Evolutionary conservation across 1,140 invertebrate genomes (phyloP), one percentile per base, ranked within the genome.

Genomic region (Danaus plexippus): DNA sequence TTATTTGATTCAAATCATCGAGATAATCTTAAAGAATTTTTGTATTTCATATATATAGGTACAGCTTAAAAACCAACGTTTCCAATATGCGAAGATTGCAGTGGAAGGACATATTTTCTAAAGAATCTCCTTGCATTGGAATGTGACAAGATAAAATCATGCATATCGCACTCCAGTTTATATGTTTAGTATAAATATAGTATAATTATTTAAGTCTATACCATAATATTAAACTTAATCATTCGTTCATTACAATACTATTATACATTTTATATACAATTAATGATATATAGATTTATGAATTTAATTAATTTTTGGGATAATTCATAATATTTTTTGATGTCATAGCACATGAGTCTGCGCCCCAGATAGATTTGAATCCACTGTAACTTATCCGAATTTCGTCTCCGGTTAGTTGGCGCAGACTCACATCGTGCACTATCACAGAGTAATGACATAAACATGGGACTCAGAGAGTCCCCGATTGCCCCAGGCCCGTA

Each of bases 291-390:
- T 76, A 83, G 71, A 75, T 78, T 77, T 83, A 83, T 75, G 76
- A 76, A 77, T 79, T 81, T 78, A 85, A 77, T 85, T 85, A 85
- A 85, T 86, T 86, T 86, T 86, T 86, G 83, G 83, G 83, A 86
- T 84, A 85, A 85, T 82, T 83, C 83, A 81, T 81, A 80, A 79
- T 77, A 77, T 72, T 70, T 77, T 83, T 81, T 78, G 79, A 83
- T 80, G 80, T 85, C 74, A 77, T 77, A 81, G 80, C 80, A 83
- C 80, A 83, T 74, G 54, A 52, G 77, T 71, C 64, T 71, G 73
- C 67, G 71, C 58, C 61, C 68, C 60, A 54, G 59, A 52, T 51
- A 58, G 64, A 64, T 61, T 44, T 43, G 55, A 57, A 48, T 49
- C 44, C 47, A 48, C 45, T 51, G 46, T 32, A 32, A 55, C 45